Evolutionary conservation across 2,113 vertebrate genomes (phyloP).

Genomic region (Monarcha castaneiventris): DNA sequence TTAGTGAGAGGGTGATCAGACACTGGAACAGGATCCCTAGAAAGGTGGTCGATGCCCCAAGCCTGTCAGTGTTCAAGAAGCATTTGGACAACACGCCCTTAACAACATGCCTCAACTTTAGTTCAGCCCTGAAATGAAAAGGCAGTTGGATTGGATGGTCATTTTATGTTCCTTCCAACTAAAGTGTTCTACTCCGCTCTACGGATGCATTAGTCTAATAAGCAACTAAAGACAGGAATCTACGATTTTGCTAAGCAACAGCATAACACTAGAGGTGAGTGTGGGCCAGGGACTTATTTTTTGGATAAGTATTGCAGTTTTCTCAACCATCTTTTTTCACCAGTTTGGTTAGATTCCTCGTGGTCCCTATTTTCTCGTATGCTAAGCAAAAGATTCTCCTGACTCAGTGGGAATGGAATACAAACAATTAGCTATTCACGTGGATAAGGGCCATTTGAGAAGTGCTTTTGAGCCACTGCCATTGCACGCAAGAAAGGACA

Average conservation of each 20-base stretch:
- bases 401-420: not conserved
- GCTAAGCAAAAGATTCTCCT: not conserved
- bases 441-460: not conserved
- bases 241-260: not conserved
- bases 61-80: not conserved
- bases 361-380: not conserved
- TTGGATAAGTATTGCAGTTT: not conserved
- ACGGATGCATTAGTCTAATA: not conserved
- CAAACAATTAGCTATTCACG: not conserved
- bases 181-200: not conserved
- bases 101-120: not conserved
- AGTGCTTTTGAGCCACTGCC: not conserved
- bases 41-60: rapidly evolving
- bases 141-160: not conserved
- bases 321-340: not conserved
- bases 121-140: not conserved
- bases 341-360: not conserved
- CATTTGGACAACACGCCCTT: not conserved
- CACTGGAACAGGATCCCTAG: not conserved
- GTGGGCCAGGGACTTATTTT: not conserved
- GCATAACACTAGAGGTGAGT: not conserved
- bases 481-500: not conserved
- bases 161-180: not conserved
- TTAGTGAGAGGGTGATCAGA: not conserved
- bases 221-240: not conserved